Conservation (phyloP, 30 jellyfish, hydroid and myxozoan species). For the Mastigias papua region DNA sequence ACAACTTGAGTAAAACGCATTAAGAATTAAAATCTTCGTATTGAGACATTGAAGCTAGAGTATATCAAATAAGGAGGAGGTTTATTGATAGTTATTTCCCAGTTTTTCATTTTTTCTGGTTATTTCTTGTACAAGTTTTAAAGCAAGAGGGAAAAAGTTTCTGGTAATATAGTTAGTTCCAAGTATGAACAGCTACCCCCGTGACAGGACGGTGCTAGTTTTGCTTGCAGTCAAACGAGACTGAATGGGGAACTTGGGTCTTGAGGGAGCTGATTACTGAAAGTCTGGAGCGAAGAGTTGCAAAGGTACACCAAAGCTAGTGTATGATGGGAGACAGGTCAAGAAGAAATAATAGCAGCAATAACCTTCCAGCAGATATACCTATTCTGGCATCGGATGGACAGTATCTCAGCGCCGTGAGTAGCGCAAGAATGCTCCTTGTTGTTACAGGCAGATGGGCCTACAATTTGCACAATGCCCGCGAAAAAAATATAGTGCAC, state of each 20-base stretch:
- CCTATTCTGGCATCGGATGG: conserved; percentile 85
- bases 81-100: not conserved
- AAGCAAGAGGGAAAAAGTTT: not conserved
- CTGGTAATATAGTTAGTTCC: not conserved
- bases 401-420: conserved; percentile 77
- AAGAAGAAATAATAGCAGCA: conserved; percentile 4
- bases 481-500: too few relatives aligned
- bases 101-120: not conserved
- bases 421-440: conserved; percentile 7
- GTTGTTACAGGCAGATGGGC: not conserved
- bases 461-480: not conserved
- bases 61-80: not conserved
- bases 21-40: too few relatives aligned
- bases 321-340: conserved; percentile 26
- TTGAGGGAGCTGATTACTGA: too few relatives aligned
- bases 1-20: too few relatives aligned
- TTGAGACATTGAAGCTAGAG: too few relatives aligned
- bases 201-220: not conserved
- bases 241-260: conserved; percentile 27
- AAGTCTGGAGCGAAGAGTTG: not conserved
- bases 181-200: conserved; percentile 15
- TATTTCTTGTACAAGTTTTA: not conserved
- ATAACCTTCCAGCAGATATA: conserved; percentile 45
- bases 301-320: not conserved
- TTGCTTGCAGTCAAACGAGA: conserved; percentile 36